Evolutionary conservation across 92 coral and sea anemone species (phyloP), one percentile per base, ranked within the genome.

Genomic region (Porites rus): DNA sequence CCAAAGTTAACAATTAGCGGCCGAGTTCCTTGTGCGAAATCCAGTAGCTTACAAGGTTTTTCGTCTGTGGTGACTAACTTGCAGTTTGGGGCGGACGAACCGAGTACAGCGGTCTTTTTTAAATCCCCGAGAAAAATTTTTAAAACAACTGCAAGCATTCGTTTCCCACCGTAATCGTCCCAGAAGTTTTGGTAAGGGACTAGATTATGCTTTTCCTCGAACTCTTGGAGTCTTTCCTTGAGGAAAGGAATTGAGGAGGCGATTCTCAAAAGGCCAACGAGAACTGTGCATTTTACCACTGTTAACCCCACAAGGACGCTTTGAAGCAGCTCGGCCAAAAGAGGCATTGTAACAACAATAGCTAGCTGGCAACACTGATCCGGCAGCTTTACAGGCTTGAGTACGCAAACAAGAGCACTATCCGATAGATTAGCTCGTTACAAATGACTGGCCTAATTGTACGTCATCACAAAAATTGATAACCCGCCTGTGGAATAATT

Each of bases 1-100:
- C 98, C 98, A 77, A 96, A 94, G 79, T 92, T 92, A 69, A 96
- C 73, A 61, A 96, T 92, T 69, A 96, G 80, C 2, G 98, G 98
- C 0, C 96, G 90, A 1, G 65, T 89, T 13, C 81, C 93, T 69
- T 73, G 90, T 1, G 86, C 84, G 72, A 90, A 81, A 43, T 92
- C 93, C 61, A 94, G 66, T 64, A 96, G 88, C 14, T 50, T 63
- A 21, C 72, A 88, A n/a, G 79, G 78, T 43, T 78, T 78, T 2
- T 91, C 93, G 38, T 92, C 94, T 7, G 84, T 63, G 9, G 91
- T 71, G 43, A 93, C 72, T 10, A 96, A 74, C 64, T 61, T 71
- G 50, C 89, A 88, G 83, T 96, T 92, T 24, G 90, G 96, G 20
- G 98, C 98, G 11, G 83, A 80, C 11, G 25, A 10, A 38, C 97